Base-by-base conservation (phyloP, 2,888 invertebrate genomes). In the Dysmachus trigonus region DNA sequence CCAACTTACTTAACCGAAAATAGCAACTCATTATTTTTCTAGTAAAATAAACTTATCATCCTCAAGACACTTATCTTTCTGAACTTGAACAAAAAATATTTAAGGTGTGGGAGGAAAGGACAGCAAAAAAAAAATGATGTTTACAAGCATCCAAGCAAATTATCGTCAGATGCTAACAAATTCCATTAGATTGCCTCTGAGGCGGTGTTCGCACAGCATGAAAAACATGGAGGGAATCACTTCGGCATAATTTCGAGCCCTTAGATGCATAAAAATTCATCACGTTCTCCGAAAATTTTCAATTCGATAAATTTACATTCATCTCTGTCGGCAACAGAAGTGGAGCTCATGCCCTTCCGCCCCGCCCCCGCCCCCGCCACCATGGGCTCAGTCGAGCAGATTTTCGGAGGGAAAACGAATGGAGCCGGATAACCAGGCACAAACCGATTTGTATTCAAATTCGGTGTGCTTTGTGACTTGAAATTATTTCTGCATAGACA, bases 281-380 rank as follows among this genome's bases (percentile, higher is more conserved):
- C 82, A 82, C 79, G 79, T 79, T 79, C 79, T 62, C 31, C 35
- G 35, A 82, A n/a, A 82, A 82, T 82, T 82, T 82, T 62, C 82
- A 82, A 82, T 82, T 82, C 82, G 35, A 82, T 82, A 71, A 82
- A 82, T 82, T 82, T 82, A 35, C 82, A 82, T 82, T 82, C 71
- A 82, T 82, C 62, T 62, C 62, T 35, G 62, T 22, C 62, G 62
- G 62, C 62, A 62, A 62, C 62, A 62, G 27, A 62, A 62, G 62
- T 62, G 62, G 22, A 27, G 62, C 6, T n/a, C 22, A n/a, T 15
- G 18, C 18, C 10, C 18, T 62, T 10, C 22, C 10, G 8, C 13
- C 62, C 2, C 22, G 8, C 27, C 27, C 10, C 13, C 18, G 15
- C 18, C n/a, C 1, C n/a, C 18, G 1, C 8, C 10, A 2, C 8